Percentiles rank a stretch among this genome's conserved stretches.
phyloP scores from a whole-genome alignment of 2,113 vertebrate species.

The Myiozetetes cayanensis region DNA sequence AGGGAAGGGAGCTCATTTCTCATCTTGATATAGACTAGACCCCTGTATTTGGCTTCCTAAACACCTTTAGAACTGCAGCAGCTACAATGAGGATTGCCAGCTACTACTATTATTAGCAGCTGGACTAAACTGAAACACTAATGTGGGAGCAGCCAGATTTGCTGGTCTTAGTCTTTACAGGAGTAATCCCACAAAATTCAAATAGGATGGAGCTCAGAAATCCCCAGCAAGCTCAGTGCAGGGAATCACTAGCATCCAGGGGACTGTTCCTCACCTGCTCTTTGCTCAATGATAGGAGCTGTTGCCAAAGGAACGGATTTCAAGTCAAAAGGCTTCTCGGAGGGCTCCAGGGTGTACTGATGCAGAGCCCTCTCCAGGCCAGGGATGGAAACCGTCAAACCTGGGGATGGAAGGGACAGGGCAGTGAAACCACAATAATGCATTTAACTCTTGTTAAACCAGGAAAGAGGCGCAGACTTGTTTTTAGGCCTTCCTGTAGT shows the following conservation, averaged over 20 bases:
- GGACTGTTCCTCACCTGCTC: conserved; percentile 68
- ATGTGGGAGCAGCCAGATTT: neutral
- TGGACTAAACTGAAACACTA: neutral
- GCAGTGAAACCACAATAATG: neutral
- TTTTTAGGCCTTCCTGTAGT: neutral
- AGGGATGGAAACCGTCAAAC: conserved; percentile 79
- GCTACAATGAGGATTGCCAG: neutral
- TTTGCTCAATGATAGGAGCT: conserved; percentile 72
- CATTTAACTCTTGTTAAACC: neutral
- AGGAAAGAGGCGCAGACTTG: neutral
- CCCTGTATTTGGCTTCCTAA: neutral
- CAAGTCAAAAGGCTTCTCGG: conserved; percentile 82
- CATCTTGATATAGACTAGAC: neutral
- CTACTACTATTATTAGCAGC: neutral
- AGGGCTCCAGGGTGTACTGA: conserved; percentile 82
- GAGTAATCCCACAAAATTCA: neutral
- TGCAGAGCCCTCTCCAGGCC: conserved; percentile 81
- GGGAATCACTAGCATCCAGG: neutral
- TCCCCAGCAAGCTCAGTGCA: neutral
- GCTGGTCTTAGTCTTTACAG: neutral
- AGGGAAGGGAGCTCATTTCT: neutral
- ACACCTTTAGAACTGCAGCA: neutral
- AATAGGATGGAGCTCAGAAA: neutral
- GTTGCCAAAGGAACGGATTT: conserved; percentile 83
- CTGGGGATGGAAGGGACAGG: conserved; percentile 39